Evolutionary conservation across 2,113 vertebrate genomes (phyloP).

Genomic region (Bufo gargarizans): DNA sequence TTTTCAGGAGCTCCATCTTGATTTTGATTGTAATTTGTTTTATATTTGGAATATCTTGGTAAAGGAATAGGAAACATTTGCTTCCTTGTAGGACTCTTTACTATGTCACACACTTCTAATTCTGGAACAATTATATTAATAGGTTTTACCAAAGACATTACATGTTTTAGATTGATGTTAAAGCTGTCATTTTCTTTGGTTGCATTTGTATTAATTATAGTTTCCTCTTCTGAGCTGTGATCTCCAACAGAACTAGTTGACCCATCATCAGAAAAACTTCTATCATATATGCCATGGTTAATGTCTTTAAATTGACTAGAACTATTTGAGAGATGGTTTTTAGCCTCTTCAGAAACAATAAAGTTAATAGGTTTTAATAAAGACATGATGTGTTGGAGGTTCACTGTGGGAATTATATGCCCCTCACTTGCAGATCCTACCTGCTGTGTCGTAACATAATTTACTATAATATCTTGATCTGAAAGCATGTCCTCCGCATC

Average conservation of each 20-base stretch:
- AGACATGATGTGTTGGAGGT: constrained; percentile 6
- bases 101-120: not conserved
- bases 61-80: not conserved
- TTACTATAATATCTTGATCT: not conserved
- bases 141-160: not conserved
- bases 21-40: not conserved
- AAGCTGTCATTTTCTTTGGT: not conserved
- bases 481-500: not conserved
- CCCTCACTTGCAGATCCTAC: not conserved
- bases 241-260: not conserved
- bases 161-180: not conserved
- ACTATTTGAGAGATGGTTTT: not conserved
- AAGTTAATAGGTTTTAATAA: constrained; percentile 22
- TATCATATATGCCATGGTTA: not conserved
- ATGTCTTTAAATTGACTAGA: not conserved
- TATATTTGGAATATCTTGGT: not conserved
- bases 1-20: not conserved
- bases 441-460: not conserved
- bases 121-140: constrained; percentile 2
- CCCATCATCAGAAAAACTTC: not conserved
- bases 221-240: not conserved
- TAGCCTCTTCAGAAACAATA: not conserved
- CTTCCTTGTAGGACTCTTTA: not conserved
- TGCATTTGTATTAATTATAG: not conserved
- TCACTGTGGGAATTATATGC: not conserved